Conservation (phyloP, 2,888 invertebrate species). For the Xylota segnis region DNA sequence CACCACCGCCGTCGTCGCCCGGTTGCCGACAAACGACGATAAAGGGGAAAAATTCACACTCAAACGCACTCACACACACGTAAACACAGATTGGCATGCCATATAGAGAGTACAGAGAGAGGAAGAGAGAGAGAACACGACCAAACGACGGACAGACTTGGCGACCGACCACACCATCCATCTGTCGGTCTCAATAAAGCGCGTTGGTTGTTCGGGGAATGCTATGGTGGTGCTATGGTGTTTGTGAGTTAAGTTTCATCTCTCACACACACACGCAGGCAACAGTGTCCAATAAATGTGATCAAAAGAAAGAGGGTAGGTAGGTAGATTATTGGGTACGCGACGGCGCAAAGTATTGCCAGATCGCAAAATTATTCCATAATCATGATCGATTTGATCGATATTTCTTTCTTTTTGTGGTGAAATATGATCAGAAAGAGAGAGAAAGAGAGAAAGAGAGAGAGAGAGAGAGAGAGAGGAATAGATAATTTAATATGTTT, state of each 20-base stretch:
- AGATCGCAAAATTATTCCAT: constrained; percentile 38
- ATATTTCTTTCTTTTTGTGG: constrained; percentile 18
- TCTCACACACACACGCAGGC: constrained; percentile 1
- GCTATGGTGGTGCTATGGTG: constrained; percentile 11
- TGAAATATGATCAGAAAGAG: neutral
- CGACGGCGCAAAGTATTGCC: constrained; percentile 49
- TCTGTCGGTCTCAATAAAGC: constrained; percentile 66
- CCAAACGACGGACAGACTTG: constrained; percentile 14
- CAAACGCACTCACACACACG: neutral
- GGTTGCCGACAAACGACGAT: no score
- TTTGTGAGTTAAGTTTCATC: constrained; percentile 29
- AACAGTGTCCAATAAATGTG: neutral
- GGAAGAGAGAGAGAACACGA: neutral
- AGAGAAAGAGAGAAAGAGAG: no score
- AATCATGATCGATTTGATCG: constrained; percentile 40
- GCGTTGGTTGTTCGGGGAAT: constrained; percentile 29
- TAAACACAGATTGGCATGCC: neutral
- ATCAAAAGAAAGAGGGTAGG: constrained; percentile 29
- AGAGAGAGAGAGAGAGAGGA: no score
- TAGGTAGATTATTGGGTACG: constrained; percentile 18
- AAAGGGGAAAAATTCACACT: constrained; percentile 50
- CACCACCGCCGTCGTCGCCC: constrained; percentile 29
- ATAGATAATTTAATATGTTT: neutral
- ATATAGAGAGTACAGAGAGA: constrained; percentile 34
- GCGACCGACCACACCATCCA: constrained; percentile 21